Percentiles rank a stretch among this genome's conserved stretches.
Evolutionary conservation across 1,140 invertebrate genomes (phyloP).

Genomic region (Eriosoma lanigerum): DNA sequence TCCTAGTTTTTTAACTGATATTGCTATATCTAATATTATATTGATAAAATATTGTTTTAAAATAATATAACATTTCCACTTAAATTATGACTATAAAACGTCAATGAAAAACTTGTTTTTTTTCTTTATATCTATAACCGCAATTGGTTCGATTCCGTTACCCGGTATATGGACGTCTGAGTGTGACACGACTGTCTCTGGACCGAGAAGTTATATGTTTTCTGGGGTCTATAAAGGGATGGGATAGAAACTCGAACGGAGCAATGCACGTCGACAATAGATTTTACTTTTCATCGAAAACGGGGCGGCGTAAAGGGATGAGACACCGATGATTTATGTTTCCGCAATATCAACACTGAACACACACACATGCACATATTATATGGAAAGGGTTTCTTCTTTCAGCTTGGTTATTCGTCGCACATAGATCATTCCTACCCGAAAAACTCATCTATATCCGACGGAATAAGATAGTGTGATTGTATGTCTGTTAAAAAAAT

Average conservation of each 20-base stretch:
- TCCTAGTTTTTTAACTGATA: too few species aligned
- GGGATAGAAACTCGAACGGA: slow-evolving; percentile 16
- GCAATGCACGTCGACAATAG: not conserved
- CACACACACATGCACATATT: not conserved
- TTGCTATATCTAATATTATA: too few species aligned
- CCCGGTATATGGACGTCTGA: not conserved
- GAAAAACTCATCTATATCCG: not conserved
- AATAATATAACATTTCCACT: too few species aligned
- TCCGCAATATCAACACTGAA: not conserved
- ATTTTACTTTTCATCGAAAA: slow-evolving; percentile 23
- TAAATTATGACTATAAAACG: too few species aligned
- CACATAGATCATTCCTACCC: not conserved
- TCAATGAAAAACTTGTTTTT: too few species aligned
- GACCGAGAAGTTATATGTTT: slow-evolving; percentile 1
- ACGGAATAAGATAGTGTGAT: not conserved
- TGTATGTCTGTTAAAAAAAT: too few species aligned
- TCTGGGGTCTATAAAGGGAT: slow-evolving; percentile 10
- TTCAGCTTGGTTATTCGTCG: not conserved
- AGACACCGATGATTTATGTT: slow-evolving; percentile 31
- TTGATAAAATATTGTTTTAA: too few species aligned
- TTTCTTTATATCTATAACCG: too few species aligned
- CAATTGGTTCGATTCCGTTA: too few species aligned
- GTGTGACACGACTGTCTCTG: not conserved
- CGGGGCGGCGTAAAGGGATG: not conserved
- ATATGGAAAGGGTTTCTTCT: not conserved